Evolutionary conservation across 2,797 vertebrate genomes (phyloP).

Genomic region (Columba guinea): DNA sequence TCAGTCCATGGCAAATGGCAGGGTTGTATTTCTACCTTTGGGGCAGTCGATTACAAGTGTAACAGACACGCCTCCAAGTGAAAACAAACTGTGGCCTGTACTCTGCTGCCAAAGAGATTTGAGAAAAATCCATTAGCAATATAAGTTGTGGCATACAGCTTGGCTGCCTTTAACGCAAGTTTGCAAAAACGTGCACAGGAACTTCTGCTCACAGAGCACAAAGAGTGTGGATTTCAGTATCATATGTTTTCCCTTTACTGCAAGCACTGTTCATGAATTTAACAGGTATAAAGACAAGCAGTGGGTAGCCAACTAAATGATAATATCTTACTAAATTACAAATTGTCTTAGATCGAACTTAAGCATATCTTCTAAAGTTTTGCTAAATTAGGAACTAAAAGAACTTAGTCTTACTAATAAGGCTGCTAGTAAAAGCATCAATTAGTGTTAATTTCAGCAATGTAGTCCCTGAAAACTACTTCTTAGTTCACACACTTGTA

Average conservation of each 20-base stretch:
- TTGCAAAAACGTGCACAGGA: not conserved
- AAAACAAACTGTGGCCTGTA: too few relatives aligned
- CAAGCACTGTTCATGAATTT: not conserved
- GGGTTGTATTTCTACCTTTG: too few relatives aligned
- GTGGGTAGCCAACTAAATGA: not conserved
- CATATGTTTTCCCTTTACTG: not conserved
- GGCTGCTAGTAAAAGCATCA: not conserved
- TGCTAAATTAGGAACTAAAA: not conserved
- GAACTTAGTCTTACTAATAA: not conserved
- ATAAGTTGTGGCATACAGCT: too few relatives aligned
- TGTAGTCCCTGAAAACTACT: not conserved
- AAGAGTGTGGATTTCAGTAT: not conserved
- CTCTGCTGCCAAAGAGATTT: too few relatives aligned
- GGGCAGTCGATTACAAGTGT: too few relatives aligned
- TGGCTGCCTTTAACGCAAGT: too few relatives aligned
- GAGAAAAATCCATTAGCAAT: too few relatives aligned
- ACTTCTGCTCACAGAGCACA: not conserved
- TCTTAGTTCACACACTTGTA: not conserved
- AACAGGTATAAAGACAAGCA: not conserved
- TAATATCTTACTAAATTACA: not conserved
- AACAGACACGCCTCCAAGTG: too few relatives aligned
- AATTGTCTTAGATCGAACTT: not conserved
- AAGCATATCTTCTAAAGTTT: not conserved
- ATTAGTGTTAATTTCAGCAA: not conserved
- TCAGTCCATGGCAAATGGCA: too few relatives aligned